A percentile compares a stretch with the other conserved stretches of the same genome.
phyloP scores from a whole-genome alignment of 2,113 vertebrate genomes.

The Natator depressus region DNA sequence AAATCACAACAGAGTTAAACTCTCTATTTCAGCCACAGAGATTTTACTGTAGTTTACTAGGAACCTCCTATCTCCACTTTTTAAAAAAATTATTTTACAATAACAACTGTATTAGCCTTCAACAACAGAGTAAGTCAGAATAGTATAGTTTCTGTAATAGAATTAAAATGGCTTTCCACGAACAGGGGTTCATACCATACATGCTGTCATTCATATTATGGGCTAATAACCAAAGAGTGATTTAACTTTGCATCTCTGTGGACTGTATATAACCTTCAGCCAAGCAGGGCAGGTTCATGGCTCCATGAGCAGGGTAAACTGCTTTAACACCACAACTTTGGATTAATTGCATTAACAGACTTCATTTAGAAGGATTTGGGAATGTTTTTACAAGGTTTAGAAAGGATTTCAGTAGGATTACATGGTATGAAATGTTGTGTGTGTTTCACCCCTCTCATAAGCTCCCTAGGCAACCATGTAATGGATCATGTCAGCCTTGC shows the following conservation, averaged over 20 bases:
- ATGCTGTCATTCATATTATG: background rate
- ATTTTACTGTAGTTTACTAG: background rate
- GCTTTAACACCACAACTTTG: background rate
- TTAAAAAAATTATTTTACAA: background rate
- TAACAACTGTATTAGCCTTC: background rate
- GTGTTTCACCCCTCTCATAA: conserved; percentile 11
- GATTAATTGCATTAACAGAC: conserved; percentile 39
- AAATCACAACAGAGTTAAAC: background rate
- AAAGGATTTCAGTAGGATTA: conserved; percentile 50
- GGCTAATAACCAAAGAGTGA: background rate
- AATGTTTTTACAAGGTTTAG: conserved; percentile 57
- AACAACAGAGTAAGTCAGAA: background rate
- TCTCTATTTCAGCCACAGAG: background rate
- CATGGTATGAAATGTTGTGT: background rate
- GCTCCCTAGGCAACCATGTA: background rate
- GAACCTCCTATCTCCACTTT: background rate
- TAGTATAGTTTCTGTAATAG: background rate
- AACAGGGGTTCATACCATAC: background rate
- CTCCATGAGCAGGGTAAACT: conserved; percentile 3
- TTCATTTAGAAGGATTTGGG: conserved; percentile 49
- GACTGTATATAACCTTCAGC: background rate
- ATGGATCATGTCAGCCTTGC: background rate
- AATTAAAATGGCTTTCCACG: background rate
- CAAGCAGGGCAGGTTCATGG: background rate
- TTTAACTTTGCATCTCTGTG: background rate